Conservation (phyloP, 2,113 vertebrate genomes). For the Strigops habroptila region DNA sequence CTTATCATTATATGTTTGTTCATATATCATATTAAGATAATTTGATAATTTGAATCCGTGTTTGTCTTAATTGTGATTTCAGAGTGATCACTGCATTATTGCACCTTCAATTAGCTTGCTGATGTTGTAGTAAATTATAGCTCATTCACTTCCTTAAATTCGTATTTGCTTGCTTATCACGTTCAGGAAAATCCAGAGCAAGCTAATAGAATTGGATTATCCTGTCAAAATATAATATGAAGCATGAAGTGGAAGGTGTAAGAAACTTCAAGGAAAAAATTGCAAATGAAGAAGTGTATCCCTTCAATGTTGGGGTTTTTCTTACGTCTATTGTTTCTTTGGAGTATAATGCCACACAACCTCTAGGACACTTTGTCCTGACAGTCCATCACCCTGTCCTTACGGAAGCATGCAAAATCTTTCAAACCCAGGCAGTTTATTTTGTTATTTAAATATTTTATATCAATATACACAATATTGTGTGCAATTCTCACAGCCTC, state of each 20-base stretch:
- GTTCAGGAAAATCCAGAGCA: neutral
- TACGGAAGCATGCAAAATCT: neutral
- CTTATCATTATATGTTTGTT: conserved; percentile 26
- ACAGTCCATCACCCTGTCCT: neutral
- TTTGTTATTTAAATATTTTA: neutral
- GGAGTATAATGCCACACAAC: neutral
- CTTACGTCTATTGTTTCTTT: neutral
- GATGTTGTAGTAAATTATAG: conserved; percentile 27
- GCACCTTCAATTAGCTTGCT: conserved; percentile 22
- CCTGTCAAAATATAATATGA: neutral
- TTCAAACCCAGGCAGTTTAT: neutral
- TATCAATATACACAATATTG: neutral
- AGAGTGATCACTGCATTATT: conserved; percentile 30
- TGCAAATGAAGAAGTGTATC: neutral
- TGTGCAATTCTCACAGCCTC: neutral
- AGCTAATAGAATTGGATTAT: neutral
- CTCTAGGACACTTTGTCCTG: neutral
- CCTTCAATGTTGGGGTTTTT: fast-evolving
- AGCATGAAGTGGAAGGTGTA: neutral
- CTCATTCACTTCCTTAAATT: neutral
- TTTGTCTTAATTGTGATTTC: conserved; percentile 36
- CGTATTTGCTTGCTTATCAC: neutral
- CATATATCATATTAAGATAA: neutral
- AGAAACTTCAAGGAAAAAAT: neutral
- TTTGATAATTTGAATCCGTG: neutral